A percentile compares a stretch with the other conserved stretches of the same genome.
Evolutionary conservation across 2,888 invertebrate genomes (phyloP).

Genomic region (Eupithecia insigniata): DNA sequence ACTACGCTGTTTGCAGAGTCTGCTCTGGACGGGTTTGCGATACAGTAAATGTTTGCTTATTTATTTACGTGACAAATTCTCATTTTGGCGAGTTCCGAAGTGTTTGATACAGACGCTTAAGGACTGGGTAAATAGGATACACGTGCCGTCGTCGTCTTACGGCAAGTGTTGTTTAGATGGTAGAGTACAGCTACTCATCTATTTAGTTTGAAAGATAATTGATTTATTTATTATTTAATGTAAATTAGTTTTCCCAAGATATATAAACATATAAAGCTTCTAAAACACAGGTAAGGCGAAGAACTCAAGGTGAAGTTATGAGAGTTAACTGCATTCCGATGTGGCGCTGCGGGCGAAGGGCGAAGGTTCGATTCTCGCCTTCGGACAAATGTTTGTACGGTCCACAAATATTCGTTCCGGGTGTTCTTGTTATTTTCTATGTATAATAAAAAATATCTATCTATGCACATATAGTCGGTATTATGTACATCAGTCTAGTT

Average conservation of each 20-base stretch:
- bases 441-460: too few species aligned
- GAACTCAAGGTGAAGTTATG: not conserved
- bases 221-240: too few species aligned
- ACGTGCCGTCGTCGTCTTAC: constrained; percentile 10
- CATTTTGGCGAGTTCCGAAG: constrained; percentile 30
- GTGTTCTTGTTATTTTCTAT: too few species aligned
- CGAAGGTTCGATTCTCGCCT: too few species aligned
- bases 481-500: too few species aligned
- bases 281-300: not conserved
- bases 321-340: not conserved
- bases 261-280: not conserved
- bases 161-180: constrained; percentile 1
- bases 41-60: constrained; percentile 44
- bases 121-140: constrained; percentile 22
- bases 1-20: constrained; percentile 37
- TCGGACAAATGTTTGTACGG: too few species aligned
- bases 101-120: constrained; percentile 23
- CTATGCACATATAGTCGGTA: too few species aligned
- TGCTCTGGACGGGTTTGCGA: constrained; percentile 43
- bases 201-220: not conserved
- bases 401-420: too few species aligned
- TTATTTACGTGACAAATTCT: constrained; percentile 46
- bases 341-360: too few species aligned
- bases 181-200: not conserved
- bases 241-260: not conserved